These are phyloP conservation scores for Burhinus oedicnemus DNA, from an alignment of 2,113 vertebrate genomes.

Conservation along the genomic window DNA sequence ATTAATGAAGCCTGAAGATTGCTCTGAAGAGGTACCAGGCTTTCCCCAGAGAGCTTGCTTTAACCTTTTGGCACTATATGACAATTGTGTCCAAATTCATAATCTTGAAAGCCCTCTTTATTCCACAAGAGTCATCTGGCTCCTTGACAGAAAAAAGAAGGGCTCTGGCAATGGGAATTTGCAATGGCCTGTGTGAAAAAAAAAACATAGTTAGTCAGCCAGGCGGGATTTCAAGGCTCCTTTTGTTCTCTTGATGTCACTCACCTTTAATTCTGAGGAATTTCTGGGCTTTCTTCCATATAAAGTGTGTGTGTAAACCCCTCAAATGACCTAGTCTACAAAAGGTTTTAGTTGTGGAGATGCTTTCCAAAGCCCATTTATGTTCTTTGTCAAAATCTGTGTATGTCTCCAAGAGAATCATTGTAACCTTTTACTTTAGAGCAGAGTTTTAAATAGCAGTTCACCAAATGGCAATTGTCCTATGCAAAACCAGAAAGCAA, in stretches of 20 bases:
- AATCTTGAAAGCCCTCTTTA: slow-evolving; percentile 43
- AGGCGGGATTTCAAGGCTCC: slow-evolving; percentile 31
- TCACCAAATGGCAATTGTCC: slow-evolving; percentile 18
- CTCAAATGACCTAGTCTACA: slow-evolving; percentile 5
- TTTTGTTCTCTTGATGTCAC: slow-evolving; percentile 50
- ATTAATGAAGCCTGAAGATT: slow-evolving; percentile 13
- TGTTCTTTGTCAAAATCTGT: slow-evolving; percentile 4
- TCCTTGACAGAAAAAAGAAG: slow-evolving; percentile 38
- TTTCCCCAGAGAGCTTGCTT: not conserved
- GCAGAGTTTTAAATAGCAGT: slow-evolving; percentile 8
- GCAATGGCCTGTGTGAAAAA: not conserved
- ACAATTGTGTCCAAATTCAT: slow-evolving; percentile 46
- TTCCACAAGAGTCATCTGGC: slow-evolving; percentile 36
- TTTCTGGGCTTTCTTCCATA: slow-evolving; percentile 56
- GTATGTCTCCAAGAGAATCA: not conserved
- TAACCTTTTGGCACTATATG: slow-evolving; percentile 22
- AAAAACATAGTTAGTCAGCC: slow-evolving; percentile 6
- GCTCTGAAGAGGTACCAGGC: slow-evolving; percentile 1
- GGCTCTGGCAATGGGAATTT: slow-evolving; percentile 2
- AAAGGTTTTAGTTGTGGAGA: slow-evolving; percentile 26
- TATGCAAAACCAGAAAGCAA: slow-evolving; percentile 14
- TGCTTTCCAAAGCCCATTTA: slow-evolving; percentile 33
- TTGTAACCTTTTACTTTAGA: slow-evolving; percentile 28
- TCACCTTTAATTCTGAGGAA: slow-evolving; percentile 59
- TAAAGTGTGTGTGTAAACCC: slow-evolving; percentile 26